Conservation (phyloP, 2,797 vertebrate genomes). For the Galagoides demidoff region DNA sequence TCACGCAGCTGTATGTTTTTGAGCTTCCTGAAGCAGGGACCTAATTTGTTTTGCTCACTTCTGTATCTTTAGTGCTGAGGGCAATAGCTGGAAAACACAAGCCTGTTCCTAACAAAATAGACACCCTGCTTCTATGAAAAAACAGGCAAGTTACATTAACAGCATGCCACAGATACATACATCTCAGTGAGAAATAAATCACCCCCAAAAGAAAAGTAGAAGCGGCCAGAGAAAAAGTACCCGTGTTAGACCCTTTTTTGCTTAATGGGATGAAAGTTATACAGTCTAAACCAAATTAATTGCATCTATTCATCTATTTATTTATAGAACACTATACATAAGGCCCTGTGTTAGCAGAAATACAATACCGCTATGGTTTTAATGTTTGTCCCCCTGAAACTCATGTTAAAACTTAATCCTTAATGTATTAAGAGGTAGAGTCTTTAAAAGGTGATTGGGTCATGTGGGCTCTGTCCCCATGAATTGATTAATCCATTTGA, state of each 20-base stretch:
- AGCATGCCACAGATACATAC: not conserved
- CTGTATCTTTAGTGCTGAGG: not conserved
- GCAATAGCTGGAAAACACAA: not conserved
- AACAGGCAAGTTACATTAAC: not conserved
- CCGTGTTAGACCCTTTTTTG: not conserved
- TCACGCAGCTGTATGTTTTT: not conserved
- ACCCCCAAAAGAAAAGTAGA: not conserved
- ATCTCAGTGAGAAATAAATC: slow-evolving; percentile 5
- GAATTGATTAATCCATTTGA: no score
- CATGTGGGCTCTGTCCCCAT: no score
- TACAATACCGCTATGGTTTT: not conserved
- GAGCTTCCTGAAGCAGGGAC: not conserved
- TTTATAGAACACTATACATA: not conserved
- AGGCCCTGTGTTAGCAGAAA: not conserved
- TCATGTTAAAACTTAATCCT: not conserved
- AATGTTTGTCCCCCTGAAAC: not conserved
- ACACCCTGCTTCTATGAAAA: not conserved
- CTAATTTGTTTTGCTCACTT: not conserved
- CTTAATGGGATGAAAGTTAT: not conserved
- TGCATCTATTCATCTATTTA: not conserved
- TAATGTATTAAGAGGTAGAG: not conserved
- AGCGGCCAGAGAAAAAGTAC: not conserved
- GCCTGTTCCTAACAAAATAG: not conserved
- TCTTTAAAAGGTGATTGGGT: no score
- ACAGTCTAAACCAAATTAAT: not conserved